Evolutionary conservation across 2,888 invertebrate genomes (phyloP), one percentile per base, ranked within the genome.

Genomic region (Morinoia aosen): DNA sequence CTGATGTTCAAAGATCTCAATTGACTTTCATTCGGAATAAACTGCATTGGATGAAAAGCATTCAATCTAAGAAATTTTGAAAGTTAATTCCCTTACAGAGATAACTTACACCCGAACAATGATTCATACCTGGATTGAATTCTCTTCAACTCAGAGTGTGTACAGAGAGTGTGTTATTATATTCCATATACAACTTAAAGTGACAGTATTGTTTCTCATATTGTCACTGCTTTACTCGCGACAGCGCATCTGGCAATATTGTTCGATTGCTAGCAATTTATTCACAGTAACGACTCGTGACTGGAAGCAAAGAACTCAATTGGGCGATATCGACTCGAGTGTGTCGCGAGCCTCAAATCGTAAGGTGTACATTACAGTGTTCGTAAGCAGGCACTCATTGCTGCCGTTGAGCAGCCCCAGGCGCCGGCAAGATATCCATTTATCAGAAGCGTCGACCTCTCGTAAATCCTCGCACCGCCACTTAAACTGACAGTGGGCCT

Each of bases 401-500:
- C 76, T 57, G 57, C 93, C 33, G 57, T 33, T 93, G 57, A 93
- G 16, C 57, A 25, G 33, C 93, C 93, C 12, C 93, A 57, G 93
- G 93, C 57, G 93, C 57, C 90, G 33, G 40, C 90, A 90, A 90
- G 90, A 90, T 40, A 14, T 40, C 40, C 90, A 90, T 39, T 40
- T 40, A 90, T 90, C 90, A 90, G 12, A 33, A 33, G 76, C 33
- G 76, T 33, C 76, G 76, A 76, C 76, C 90, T 40, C 19, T 40
- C 57, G n/a, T 93, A 93, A 93, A 93, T 93, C 93, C 12, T 93
- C 19, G 57, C 56, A 56, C 16, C n/a, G 33, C 57, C 40, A 90
- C 57, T 93, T 93, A 93, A 93, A 93, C 93, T 57, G 93, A 93
- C 93, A 93, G 57, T 57, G 93, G 58, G 56, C 57, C 57, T 93